Base-by-base conservation (phyloP, 2,888 invertebrate genomes). In the Leptopilina myrica region DNA sequence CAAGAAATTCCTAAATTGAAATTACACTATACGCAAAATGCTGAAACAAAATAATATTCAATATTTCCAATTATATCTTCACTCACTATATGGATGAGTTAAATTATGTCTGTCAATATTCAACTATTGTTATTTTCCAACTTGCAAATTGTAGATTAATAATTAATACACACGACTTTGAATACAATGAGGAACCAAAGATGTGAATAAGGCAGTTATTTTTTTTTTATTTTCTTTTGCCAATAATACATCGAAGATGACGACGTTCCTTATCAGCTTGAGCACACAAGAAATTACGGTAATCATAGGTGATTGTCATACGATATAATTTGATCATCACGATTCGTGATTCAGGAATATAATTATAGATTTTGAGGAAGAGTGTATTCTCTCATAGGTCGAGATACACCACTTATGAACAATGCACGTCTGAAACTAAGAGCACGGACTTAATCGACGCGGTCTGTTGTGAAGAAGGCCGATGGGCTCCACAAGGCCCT, bases 391-490 rank as follows among this genome's bases (percentile, higher is more conserved):
- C 53, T 56, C 69, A 73, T 14, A 49, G 69, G 26, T 26, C 33
- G 53, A 73, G 53, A 73, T 49, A 56, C 73, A 56, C 53, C 81
- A 77, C 76, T 77, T 82, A 78, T 56, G 40, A 78, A 76, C 76
- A 77, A 64, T 78, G 76, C 66, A 78, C 65, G 77, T 56, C 64
- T 62, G 80, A 65, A 80, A 80, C 67, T 79, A 73, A 76, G 78
- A 84, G 80, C 82, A 79, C 81, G 82, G 81, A 85, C 84, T 86
- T 84, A 84, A 86, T 85, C 85, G 85, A 84, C 81, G 81, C 82
- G 79, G 81, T 79, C 80, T 79, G 79, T 83, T 83, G 80, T 80
- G 80, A 80, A 78, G 59, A 80, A 76, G 80, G 59, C 15, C 46
- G 46, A 46, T 46, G 6, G 46, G 80, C 78, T 79, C 76, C 79